Conservation (phyloP, 2,888 invertebrate genomes). For the Cotesia congregata region DNA sequence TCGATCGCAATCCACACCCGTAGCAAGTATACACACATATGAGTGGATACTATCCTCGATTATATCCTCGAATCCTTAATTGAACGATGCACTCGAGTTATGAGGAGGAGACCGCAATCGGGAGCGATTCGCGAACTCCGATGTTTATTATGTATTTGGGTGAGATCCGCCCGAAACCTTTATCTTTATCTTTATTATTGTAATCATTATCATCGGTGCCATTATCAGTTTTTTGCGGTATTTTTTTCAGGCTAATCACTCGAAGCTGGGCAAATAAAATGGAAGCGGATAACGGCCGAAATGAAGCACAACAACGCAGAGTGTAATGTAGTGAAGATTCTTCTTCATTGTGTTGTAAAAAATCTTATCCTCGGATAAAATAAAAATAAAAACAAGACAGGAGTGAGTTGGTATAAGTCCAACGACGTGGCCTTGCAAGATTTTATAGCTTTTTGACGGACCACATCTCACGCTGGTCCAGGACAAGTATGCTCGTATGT, state of each 20-base stretch:
- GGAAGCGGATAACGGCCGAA: neutral
- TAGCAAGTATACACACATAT: neutral
- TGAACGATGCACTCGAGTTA: slow-evolving; percentile 41
- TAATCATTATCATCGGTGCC: neutral
- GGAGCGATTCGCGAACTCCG: slow-evolving; percentile 23
- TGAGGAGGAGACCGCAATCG: slow-evolving; percentile 35
- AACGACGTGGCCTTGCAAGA: slow-evolving; percentile 48
- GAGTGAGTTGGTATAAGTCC: neutral
- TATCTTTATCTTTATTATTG: slow-evolving; percentile 26
- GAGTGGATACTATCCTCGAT: neutral
- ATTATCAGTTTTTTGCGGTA: neutral
- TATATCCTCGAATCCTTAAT: slow-evolving; percentile 32
- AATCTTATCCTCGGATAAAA: slow-evolving; percentile 8
- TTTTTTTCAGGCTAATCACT: neutral
- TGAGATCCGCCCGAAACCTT: slow-evolving; percentile 23
- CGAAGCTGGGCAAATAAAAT: neutral
- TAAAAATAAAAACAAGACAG: slow-evolving; percentile 15
- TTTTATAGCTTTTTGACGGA: slow-evolving; percentile 64
- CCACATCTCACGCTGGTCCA: slow-evolving; percentile 67
- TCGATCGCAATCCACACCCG: slow-evolving; percentile 1
- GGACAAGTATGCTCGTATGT: slow-evolving; percentile 55
- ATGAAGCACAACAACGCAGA: neutral
- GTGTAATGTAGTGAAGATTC: neutral
- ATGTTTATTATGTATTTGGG: slow-evolving; percentile 38
- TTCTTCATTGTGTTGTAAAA: neutral